phyloP scores from a whole-genome alignment of 2,113 vertebrate species.

The Erythrocebus patas region DNA sequence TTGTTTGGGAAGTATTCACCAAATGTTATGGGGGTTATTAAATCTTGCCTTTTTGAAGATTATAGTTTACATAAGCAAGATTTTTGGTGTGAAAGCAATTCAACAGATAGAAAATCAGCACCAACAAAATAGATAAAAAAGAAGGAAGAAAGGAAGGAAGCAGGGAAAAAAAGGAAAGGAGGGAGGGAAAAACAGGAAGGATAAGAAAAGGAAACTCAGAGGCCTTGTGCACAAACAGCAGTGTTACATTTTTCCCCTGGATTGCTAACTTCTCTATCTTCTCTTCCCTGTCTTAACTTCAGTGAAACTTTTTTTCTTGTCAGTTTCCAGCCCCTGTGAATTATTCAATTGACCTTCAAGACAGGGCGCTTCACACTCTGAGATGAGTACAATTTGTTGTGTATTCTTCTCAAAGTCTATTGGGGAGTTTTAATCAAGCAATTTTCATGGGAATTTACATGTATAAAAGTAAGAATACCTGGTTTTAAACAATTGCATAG shows the following conservation, averaged over 20 bases:
- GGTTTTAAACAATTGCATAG: background rate
- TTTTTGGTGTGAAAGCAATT: background rate
- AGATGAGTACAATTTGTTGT: background rate
- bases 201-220: background rate
- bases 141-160: background rate
- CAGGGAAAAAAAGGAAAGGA: accelerated
- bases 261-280: background rate
- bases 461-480: background rate
- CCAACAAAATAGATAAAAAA: background rate
- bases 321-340: background rate
- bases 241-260: background rate
- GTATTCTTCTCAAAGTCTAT: background rate
- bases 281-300: background rate
- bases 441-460: background rate
- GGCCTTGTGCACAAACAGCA: background rate
- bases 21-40: background rate
- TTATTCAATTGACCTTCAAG: slow-evolving; percentile 42
- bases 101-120: background rate
- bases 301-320: background rate
- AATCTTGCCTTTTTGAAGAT: background rate
- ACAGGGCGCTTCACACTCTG: background rate
- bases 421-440: slow-evolving; percentile 35
- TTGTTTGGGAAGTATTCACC: background rate
- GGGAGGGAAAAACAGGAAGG: background rate
- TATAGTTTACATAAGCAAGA: background rate